Evolutionary conservation across 2,797 vertebrate species (phyloP).

Genomic region (Sus cebifrons): DNA sequence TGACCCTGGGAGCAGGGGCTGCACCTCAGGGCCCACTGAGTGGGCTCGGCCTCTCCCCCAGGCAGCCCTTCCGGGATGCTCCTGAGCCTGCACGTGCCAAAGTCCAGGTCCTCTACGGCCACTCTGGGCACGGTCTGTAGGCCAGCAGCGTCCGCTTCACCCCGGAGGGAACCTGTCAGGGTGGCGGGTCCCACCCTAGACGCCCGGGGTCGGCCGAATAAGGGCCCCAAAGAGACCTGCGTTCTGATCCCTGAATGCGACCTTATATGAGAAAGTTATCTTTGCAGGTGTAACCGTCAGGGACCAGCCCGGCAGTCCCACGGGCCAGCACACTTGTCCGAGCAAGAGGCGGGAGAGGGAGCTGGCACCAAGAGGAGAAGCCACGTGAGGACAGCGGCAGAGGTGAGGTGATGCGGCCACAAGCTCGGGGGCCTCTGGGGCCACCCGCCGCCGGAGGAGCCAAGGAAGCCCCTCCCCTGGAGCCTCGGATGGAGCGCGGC

Average conservation of each 20-base stretch:
- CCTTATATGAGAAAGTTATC: not conserved
- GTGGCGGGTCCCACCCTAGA: not conserved
- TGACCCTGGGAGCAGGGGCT: not conserved
- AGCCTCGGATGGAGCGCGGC: fast-evolving
- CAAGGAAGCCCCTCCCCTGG: not conserved
- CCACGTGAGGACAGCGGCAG: fast-evolving
- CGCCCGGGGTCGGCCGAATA: not conserved
- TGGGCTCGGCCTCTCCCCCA: not conserved
- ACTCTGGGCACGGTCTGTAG: not conserved
- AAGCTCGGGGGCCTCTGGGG: fast-evolving
- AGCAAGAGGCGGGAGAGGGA: too few species aligned
- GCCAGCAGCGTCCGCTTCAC: too few species aligned
- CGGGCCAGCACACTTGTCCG: not conserved
- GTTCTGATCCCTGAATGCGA: not conserved
- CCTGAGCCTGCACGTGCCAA: not conserved
- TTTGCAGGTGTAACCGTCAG: not conserved
- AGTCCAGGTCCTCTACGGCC: fast-evolving
- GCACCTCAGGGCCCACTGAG: too few species aligned
- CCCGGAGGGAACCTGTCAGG: not conserved
- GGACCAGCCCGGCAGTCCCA: not conserved
- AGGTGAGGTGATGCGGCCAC: fast-evolving
- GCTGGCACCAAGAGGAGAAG: not conserved
- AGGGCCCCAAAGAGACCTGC: not conserved
- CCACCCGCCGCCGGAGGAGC: fast-evolving
- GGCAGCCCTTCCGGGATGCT: not conserved